A percentile compares a stretch with the other conserved stretches of the same genome.
These are phyloP conservation scores for Noctua janthina DNA, from an alignment of 2,888 invertebrate genomes.

Conservation along the genomic window DNA sequence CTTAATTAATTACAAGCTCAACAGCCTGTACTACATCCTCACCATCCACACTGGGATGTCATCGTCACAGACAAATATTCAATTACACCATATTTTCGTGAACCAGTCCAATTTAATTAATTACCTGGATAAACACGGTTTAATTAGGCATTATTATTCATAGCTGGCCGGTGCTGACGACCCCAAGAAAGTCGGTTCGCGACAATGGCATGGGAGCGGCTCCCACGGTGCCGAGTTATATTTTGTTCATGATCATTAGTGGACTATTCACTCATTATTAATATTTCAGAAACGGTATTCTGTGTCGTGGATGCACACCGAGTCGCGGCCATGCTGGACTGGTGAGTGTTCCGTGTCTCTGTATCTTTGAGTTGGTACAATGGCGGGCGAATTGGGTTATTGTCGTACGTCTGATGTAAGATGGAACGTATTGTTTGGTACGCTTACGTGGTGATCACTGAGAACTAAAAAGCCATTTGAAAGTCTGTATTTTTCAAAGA, in stretches of 20 bases:
- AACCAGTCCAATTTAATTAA: slow-evolving; percentile 81
- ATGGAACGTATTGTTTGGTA: slow-evolving; percentile 24
- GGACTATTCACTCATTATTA: slow-evolving; percentile 84
- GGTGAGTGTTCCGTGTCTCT: slow-evolving; percentile 51
- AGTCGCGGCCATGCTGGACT: slow-evolving; percentile 42
- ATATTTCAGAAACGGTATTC: slow-evolving; percentile 88
- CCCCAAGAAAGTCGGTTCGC: slow-evolving; percentile 75
- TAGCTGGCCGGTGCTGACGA: slow-evolving; percentile 77
- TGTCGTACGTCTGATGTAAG: slow-evolving; percentile 41
- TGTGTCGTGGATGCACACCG: slow-evolving; percentile 69
- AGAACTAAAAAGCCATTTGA: neutral
- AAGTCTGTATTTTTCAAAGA: neutral
- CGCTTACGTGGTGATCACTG: neutral
- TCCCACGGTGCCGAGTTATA: slow-evolving; percentile 79
- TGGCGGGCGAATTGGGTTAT: slow-evolving; percentile 46
- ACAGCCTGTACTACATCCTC: neutral
- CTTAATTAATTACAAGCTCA: neutral
- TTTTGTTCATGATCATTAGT: slow-evolving; percentile 83
- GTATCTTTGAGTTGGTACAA: slow-evolving; percentile 34
- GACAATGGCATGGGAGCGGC: slow-evolving; percentile 77
- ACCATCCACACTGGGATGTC: slow-evolving; percentile 15
- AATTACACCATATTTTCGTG: slow-evolving; percentile 66
- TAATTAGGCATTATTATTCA: slow-evolving; percentile 85
- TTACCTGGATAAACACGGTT: slow-evolving; percentile 84
- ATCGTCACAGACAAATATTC: slow-evolving; percentile 56